Percentiles rank a stretch among this genome's conserved stretches.
These are phyloP conservation scores for Cataglyphis livida DNA, from an alignment of 2,888 invertebrate genomes.

Conservation along the genomic window DNA sequence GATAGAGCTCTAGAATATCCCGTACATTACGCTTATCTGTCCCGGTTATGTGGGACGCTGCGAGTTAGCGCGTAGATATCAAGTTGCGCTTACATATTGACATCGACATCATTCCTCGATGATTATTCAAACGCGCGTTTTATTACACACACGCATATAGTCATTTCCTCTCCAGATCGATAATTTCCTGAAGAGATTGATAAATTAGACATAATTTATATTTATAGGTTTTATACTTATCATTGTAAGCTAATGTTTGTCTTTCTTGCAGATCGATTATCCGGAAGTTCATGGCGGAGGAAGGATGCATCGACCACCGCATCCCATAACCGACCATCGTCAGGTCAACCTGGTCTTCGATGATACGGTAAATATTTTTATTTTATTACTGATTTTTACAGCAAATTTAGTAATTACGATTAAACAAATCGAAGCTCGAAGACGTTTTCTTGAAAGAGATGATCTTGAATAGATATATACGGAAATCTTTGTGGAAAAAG, in stretches of 20 bases:
- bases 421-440: not conserved
- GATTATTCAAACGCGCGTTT: constrained; percentile 22
- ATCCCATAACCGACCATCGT: constrained; percentile 85
- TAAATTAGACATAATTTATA: constrained; percentile 15
- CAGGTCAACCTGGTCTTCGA: constrained; percentile 86
- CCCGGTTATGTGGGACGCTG: not conserved
- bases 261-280: constrained; percentile 90
- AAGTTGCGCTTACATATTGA: constrained; percentile 12
- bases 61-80: not conserved
- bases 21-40: not conserved
- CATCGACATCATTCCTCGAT: not conserved
- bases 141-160: not conserved
- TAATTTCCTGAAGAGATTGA: not conserved
- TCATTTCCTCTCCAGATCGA: not conserved
- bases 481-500: not conserved
- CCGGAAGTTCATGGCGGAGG: constrained; percentile 87
- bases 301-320: constrained; percentile 86
- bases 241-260: constrained; percentile 28
- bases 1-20: constrained; percentile 5
- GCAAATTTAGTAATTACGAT: not conserved
- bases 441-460: not conserved
- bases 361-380: constrained; percentile 83
- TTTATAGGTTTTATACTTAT: constrained; percentile 26
- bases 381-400: constrained; percentile 13
- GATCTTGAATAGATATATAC: too few species aligned